Percentiles rank a stretch among this genome's conserved stretches.
phyloP scores from a whole-genome alignment of 2,888 invertebrate species.

The Eumacrocentrus americanus region DNA sequence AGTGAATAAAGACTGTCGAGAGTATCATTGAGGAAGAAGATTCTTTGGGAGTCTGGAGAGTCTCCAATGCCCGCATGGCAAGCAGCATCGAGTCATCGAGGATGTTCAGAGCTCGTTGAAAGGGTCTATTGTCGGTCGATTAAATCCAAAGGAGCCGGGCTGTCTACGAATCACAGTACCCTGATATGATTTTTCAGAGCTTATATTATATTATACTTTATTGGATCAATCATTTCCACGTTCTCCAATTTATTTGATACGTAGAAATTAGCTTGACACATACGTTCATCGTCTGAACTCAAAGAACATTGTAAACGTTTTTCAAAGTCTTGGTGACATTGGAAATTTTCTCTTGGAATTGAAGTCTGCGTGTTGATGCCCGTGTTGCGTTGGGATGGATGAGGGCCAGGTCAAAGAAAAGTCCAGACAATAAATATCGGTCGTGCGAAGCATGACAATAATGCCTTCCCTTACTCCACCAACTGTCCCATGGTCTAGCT shows the following conservation, averaged over 20 bases:
- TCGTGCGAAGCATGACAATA: conserved; percentile 35
- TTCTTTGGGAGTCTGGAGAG: background rate
- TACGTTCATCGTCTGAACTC: too few relatives aligned
- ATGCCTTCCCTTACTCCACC: conserved; percentile 14
- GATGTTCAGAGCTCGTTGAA: conserved; percentile 49
- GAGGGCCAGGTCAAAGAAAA: background rate
- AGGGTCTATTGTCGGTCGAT: conserved; percentile 59
- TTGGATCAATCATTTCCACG: too few relatives aligned
- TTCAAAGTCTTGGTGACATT: too few relatives aligned
- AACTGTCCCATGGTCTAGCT: conserved; percentile 31
- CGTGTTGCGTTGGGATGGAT: background rate
- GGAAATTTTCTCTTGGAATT: too few relatives aligned
- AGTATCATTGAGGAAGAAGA: background rate
- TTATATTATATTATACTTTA: too few relatives aligned
- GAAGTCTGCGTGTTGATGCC: too few relatives aligned
- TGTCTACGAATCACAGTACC: conserved; percentile 21
- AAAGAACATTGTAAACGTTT: too few relatives aligned
- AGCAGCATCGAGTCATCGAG: conserved; percentile 29
- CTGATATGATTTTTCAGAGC: too few relatives aligned
- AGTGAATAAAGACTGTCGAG: background rate
- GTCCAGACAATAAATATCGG: conserved; percentile 30
- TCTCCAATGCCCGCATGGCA: conserved; percentile 7
- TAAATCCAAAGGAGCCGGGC: conserved; percentile 49
- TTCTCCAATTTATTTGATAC: too few relatives aligned
- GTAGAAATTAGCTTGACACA: too few relatives aligned